Percentiles rank a stretch among this genome's conserved stretches.
Conservation (phyloP, 2,113 vertebrate genomes). For the Eolophus roseicapilla region DNA sequence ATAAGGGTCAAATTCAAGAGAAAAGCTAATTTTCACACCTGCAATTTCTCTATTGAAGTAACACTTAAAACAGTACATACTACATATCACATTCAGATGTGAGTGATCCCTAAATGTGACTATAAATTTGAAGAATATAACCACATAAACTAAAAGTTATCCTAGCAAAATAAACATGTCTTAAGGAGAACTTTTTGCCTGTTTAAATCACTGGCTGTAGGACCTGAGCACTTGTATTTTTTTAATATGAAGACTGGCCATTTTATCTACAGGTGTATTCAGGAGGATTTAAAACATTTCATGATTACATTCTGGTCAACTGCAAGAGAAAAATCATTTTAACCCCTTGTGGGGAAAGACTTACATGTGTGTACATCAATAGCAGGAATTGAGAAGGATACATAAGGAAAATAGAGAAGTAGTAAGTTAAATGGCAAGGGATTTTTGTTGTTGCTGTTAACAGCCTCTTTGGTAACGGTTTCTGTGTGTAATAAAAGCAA, state of each 20-base stretch:
- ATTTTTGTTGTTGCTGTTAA: not conserved
- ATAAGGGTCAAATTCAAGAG: not conserved
- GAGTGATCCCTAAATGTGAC: not conserved
- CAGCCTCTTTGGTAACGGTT: not conserved
- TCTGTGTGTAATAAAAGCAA: not conserved
- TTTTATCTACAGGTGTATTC: not conserved
- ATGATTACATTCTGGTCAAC: not conserved
- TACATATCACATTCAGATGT: accelerated
- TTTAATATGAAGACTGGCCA: not conserved
- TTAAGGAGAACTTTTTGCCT: not conserved
- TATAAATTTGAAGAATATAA: not conserved
- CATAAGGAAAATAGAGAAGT: not conserved
- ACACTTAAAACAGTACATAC: not conserved
- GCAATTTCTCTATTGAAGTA: not conserved
- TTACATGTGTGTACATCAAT: not conserved
- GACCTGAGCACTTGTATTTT: not conserved
- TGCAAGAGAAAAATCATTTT: not conserved
- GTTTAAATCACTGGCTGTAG: not conserved
- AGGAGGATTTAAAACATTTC: not conserved
- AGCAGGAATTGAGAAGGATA: not conserved
- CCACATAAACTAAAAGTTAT: not conserved
- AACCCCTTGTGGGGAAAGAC: not conserved
- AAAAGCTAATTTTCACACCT: not conserved
- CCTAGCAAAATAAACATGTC: not conserved
- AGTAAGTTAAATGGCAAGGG: not conserved